Evolutionary conservation across 2,113 vertebrate genomes (phyloP).

Genomic region (human): GRCh38 chr6:77437001-77437500

Average conservation of each 20-base stretch:
- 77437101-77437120: not conserved
- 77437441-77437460: not conserved
- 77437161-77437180: not conserved
- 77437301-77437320: not conserved
- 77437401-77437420: not conserved
- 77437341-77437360: not conserved
- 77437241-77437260: not conserved
- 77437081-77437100: not conserved
- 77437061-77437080: not conserved
- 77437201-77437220: not conserved
- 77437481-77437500: not conserved
- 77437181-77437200: not conserved
- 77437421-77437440: not conserved
- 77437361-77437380: not conserved
- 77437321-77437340: not conserved
- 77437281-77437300: not conserved
- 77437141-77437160: not conserved
- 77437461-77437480: not conserved
- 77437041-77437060: not conserved
- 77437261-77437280: not conserved
- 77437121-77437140: not conserved
- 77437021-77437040: not conserved
- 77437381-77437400: not conserved
- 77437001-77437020: not conserved
- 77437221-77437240: not conserved